These are phyloP conservation scores for Phoeniculus purpureus DNA, from an alignment of 2,797 vertebrate species.

Conservation along the genomic window DNA sequence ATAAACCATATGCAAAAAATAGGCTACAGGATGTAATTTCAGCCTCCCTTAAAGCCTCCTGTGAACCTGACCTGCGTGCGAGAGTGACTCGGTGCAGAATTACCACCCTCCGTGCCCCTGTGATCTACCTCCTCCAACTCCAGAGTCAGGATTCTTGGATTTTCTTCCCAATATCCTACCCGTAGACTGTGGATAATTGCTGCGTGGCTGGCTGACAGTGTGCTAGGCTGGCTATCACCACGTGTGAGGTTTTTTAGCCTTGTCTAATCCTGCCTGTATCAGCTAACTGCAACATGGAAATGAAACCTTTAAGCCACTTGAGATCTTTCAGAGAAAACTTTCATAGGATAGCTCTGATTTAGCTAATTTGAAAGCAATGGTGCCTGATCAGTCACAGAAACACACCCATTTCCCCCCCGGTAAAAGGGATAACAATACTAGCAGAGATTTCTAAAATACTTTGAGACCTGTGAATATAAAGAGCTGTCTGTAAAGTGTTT, in stretches of 20 bases:
- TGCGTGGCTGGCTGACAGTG: not conserved
- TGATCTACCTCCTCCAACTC: not conserved
- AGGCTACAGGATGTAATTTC: not conserved
- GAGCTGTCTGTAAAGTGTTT: constrained; percentile 55
- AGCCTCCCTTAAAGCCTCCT: not conserved
- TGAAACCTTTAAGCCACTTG: not conserved
- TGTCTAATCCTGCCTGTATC: not conserved
- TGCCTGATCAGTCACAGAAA: not conserved
- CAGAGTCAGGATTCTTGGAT: not conserved
- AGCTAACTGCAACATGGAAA: not conserved
- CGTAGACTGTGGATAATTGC: not conserved
- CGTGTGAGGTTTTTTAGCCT: not conserved
- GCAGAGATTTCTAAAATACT: constrained; percentile 21
- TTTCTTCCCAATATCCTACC: not conserved
- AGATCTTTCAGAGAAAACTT: not conserved
- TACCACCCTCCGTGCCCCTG: not conserved
- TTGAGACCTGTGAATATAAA: constrained; percentile 52
- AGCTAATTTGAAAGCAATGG: constrained; percentile 19
- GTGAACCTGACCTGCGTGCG: not conserved
- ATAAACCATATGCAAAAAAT: not conserved
- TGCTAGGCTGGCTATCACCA: not conserved
- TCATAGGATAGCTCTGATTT: not conserved
- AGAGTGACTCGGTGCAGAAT: not conserved
- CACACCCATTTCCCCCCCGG: not conserved
- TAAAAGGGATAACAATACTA: constrained; percentile 26